Conservation (phyloP, 2,888 invertebrate genomes). For the Liopterus haemorrhoidalis region DNA sequence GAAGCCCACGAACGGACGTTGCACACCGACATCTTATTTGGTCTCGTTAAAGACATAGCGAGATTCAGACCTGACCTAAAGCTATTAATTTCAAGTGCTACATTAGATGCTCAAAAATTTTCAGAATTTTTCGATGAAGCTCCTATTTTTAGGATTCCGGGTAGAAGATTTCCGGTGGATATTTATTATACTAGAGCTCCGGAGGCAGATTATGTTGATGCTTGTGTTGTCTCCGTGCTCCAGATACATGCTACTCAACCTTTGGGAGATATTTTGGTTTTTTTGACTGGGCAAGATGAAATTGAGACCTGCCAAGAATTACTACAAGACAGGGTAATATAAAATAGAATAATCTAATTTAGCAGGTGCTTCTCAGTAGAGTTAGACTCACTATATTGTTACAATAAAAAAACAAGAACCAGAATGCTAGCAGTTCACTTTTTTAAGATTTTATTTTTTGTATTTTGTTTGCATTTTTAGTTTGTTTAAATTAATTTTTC, state of each 20-base stretch:
- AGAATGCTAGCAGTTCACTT: too few species aligned
- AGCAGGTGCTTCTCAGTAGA: too few species aligned
- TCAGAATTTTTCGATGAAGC: conserved; percentile 98
- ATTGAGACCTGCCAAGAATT: conserved; percentile 87
- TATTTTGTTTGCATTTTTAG: too few species aligned
- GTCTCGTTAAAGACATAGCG: conserved; percentile 92
- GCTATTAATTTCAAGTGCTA: conserved; percentile 94
- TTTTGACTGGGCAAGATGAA: conserved; percentile 90
- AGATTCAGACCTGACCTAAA: conserved; percentile 91
- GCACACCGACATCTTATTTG: conserved; percentile 97
- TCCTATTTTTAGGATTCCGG: conserved; percentile 95
- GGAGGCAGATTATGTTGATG: conserved; percentile 98
- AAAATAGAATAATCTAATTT: too few species aligned
- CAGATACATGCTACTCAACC: conserved; percentile 99
- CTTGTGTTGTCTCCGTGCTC: conserved; percentile 92
- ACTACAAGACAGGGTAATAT: conserved; percentile 85
- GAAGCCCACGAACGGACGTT: conserved; percentile 98
- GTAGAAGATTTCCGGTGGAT: conserved; percentile 95
- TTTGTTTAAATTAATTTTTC: too few species aligned
- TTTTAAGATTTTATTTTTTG: too few species aligned
- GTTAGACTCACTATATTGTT: too few species aligned
- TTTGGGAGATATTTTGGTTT: conserved; percentile 91
- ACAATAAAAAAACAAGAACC: too few species aligned
- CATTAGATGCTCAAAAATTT: conserved; percentile 96
- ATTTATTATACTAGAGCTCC: conserved; percentile 99